Conservation (phyloP, 1,140 invertebrate genomes). For the Idris sp. region DNA sequence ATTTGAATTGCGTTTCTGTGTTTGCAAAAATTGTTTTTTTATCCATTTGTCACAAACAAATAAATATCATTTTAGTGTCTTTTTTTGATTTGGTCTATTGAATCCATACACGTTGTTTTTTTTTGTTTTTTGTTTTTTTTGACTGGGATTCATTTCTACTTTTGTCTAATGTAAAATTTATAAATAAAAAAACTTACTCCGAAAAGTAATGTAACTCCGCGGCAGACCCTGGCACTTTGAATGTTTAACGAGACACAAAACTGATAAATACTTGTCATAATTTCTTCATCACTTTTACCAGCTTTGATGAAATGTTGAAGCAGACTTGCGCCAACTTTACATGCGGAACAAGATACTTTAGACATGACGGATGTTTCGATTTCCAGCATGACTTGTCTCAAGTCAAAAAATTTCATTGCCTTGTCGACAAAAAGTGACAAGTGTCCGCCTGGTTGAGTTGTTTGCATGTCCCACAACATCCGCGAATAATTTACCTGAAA, state of each 20-base stretch:
- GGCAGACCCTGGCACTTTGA: constrained; percentile 89
- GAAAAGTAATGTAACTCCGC: constrained; percentile 90
- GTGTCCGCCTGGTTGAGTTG: constrained; percentile 81
- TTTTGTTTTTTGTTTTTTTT: too few species aligned
- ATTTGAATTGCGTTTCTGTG: too few species aligned
- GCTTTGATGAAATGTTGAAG: constrained; percentile 90
- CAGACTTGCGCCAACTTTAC: constrained; percentile 87
- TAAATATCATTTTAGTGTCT: too few species aligned
- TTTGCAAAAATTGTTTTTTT: too few species aligned
- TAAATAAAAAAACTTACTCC: too few species aligned
- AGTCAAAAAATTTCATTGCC: constrained; percentile 87
- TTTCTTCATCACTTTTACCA: constrained; percentile 90
- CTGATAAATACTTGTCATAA: constrained; percentile 89
- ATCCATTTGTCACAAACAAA: too few species aligned
- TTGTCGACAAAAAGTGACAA: constrained; percentile 89
- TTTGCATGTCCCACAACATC: constrained; percentile 85
- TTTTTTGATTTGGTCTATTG: too few species aligned
- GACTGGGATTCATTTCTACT: too few species aligned
- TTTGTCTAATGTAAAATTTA: too few species aligned
- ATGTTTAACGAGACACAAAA: constrained; percentile 92
- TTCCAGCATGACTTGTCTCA: constrained; percentile 90
- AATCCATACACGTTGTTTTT: too few species aligned
- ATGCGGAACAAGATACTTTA: constrained; percentile 93
- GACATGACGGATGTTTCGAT: constrained; percentile 94
- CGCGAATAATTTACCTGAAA: constrained; percentile 79